A percentile compares a stretch with the other conserved stretches of the same genome.
These are phyloP conservation scores for Patella caerulea DNA, from an alignment of 2,888 invertebrate genomes.

Conservation along the genomic window DNA sequence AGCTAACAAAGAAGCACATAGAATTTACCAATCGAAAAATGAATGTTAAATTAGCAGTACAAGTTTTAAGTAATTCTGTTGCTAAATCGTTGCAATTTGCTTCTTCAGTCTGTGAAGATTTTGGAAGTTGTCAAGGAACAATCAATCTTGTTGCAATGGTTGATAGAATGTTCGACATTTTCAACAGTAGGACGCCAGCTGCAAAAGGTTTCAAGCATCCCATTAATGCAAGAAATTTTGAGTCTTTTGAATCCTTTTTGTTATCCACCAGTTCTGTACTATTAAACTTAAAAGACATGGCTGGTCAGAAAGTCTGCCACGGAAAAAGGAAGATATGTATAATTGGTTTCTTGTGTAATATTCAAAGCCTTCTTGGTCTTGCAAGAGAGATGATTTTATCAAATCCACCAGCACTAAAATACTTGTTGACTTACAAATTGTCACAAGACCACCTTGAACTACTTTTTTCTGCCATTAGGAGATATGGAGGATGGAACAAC, in stretches of 20 bases:
- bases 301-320: constrained; percentile 1
- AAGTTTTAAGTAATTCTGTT: constrained; percentile 12
- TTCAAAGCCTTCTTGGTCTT: background rate
- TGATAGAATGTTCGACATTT: constrained; percentile 18
- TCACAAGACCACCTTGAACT: constrained; percentile 20
- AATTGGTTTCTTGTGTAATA: constrained; percentile 15
- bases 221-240: constrained; percentile 6
- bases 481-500: constrained; percentile 17
- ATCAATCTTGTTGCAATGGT: background rate
- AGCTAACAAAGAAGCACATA: constrained; percentile 13
- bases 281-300: background rate
- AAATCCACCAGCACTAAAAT: background rate
- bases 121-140: background rate
- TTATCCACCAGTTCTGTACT: background rate
- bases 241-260: background rate
- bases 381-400: background rate
- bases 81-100: constrained; percentile 19
- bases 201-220: constrained; percentile 18
- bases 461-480: constrained; percentile 12
- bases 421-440: constrained; percentile 16
- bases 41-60: constrained; percentile 11
- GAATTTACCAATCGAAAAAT: background rate
- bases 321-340: constrained; percentile 13
- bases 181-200: constrained; percentile 8
- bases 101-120: constrained; percentile 7